A percentile compares a stretch with the other conserved stretches of the same genome.
These are phyloP conservation scores for Tangachromis dhanisi DNA, from an alignment of 2,113 vertebrate species.

Conservation along the genomic window DNA sequence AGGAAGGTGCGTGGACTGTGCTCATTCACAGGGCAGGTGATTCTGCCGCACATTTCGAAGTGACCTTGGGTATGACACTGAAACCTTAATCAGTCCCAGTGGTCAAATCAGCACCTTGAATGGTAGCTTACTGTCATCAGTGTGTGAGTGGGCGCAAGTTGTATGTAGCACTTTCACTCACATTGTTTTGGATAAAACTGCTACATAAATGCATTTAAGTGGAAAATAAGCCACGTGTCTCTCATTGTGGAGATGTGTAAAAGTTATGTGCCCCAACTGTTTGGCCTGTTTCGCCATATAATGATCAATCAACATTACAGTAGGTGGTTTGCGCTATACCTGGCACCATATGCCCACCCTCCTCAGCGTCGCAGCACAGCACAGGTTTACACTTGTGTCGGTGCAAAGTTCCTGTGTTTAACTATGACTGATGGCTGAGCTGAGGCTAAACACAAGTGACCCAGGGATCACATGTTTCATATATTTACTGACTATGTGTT, in stretches of 20 bases:
- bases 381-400: not conserved
- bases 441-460: not conserved
- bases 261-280: not conserved
- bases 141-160: not conserved
- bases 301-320: not conserved
- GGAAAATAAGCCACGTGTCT: fast-evolving
- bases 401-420: not conserved
- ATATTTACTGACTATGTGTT: not conserved
- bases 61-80: not conserved
- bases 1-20: fast-evolving
- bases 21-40: not conserved
- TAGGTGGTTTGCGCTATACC: not conserved
- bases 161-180: not conserved
- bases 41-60: not conserved
- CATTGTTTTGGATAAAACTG: not conserved
- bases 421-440: not conserved
- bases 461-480: not conserved
- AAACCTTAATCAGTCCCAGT: not conserved
- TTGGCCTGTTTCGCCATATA: not conserved
- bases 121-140: not conserved
- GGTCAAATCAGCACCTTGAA: not conserved
- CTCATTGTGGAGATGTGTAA: not conserved
- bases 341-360: not conserved
- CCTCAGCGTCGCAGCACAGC: not conserved
- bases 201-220: not conserved